phyloP scores from a whole-genome alignment of 1,140 invertebrate genomes.

The Dendrolimus kikuchii region DNA sequence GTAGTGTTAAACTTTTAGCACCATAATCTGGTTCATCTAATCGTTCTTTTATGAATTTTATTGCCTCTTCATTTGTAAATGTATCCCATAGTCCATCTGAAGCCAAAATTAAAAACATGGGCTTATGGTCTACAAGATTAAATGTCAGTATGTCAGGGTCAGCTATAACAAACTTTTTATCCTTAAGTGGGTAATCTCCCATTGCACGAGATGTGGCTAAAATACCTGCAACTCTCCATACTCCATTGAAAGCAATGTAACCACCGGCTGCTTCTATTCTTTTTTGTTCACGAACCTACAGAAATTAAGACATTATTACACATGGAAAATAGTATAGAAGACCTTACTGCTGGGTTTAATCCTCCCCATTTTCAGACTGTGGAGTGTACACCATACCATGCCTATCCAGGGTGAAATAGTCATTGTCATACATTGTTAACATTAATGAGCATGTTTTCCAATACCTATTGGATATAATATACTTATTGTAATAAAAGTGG shows the following conservation, averaged over 20 bases:
- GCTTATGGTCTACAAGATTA: slow-evolving; percentile 87
- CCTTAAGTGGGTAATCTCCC: slow-evolving; percentile 96
- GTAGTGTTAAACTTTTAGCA: slow-evolving; percentile 90
- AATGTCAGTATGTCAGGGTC: slow-evolving; percentile 97
- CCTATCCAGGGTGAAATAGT: too few relatives aligned
- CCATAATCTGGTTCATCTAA: slow-evolving; percentile 89
- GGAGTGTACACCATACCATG: too few relatives aligned
- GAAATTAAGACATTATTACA: slow-evolving; percentile 19
- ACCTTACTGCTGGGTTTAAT: too few relatives aligned
- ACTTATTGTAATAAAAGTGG: too few relatives aligned
- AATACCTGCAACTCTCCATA: slow-evolving; percentile 97
- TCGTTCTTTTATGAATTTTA: slow-evolving; percentile 87
- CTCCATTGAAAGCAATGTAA: slow-evolving; percentile 95
- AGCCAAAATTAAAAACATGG: slow-evolving; percentile 92
- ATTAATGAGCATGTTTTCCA: too few relatives aligned
- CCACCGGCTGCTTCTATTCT: slow-evolving; percentile 94
- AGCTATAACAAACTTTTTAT: slow-evolving; percentile 93
- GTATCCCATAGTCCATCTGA: slow-evolving; percentile 98
- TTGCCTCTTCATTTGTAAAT: slow-evolving; percentile 94
- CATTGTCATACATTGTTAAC: too few relatives aligned
- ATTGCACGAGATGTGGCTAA: slow-evolving; percentile 95
- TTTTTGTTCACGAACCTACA: slow-evolving; percentile 85
- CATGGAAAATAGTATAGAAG: too few relatives aligned
- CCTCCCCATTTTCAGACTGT: too few relatives aligned
- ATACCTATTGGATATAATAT: too few relatives aligned